Base-by-base conservation (phyloP, 1,140 invertebrate genomes). In the Colletes latitarsis region DNA sequence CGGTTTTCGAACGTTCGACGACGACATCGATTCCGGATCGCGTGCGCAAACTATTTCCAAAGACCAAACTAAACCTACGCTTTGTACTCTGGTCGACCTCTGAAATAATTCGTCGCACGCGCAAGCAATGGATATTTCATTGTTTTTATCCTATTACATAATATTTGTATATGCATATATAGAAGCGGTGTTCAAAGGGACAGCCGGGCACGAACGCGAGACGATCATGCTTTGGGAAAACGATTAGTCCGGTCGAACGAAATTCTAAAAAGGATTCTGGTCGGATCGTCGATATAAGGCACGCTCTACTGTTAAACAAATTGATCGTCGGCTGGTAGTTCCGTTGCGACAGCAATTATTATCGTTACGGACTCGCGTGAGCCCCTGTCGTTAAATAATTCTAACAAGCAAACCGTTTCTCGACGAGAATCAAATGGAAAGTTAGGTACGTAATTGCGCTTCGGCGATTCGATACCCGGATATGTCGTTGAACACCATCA, bases 31-130 rank as follows among this genome's bases (percentile, higher is more conserved):
- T 81, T 84, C 30, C 68, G 49, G 41, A 77, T 60, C 81, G 82
- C 84, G 85, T 88, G 81, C 81, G 77, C 84, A 84, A 90, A 92
- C 82, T 90, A 91, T 90, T 91, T 89, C 83, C 82, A 89, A 30
- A 85, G 85, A 89, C 88, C 90, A 92, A 92, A 90, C 91, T 92
- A 92, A 92, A 90, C 88, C 90, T 92, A 92, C 89, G 83, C 85
- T 92, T 92, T 92, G 91, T 92, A 92, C 92, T 92, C 88, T 91
- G 90, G 86, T 92, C 89, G 89, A 90, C 89, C 89, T 87, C 85
- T 86, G 88, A 90, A 92, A 90, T 91, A 91, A 91, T 92, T 90
- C 88, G 77, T 77, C 73, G 71, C 85, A 87, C 84, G 85, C 58
- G 52, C 67, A 77, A 80, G 70, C 81, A 53, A 55, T 53, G 19